Evolutionary conservation across 2,888 invertebrate species (phyloP), one percentile per base, ranked within the genome.

Genomic region (Erebia aethiops): DNA sequence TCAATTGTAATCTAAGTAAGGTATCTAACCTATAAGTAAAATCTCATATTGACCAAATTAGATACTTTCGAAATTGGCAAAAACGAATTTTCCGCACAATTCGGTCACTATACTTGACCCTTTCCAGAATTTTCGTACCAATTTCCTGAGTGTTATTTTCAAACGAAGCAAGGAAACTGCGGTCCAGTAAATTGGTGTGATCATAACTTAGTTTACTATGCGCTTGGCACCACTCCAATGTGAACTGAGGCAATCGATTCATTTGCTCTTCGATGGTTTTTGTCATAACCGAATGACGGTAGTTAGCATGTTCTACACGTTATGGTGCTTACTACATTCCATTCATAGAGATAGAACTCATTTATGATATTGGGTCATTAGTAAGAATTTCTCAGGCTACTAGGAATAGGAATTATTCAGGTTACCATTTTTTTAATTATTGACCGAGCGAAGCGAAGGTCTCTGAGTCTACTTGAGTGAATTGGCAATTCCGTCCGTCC

Each of bases 141-240:
- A 70, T 72, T 72, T 67, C 60, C 67, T 56, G 66, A 67, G 62
- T 69, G 65, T 71, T 72, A 67, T 60, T 70, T 67, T 56, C 70
- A 64, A 65, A 66, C 46, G 58, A 51, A 57, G 56, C 26, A 57
- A 64, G 67, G 63, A 67, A 69, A 67, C 58, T 72, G 67, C 64
- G 64, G 72, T 67, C 67, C 70, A 67, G 58, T 67, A 69, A 72
- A 71, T 73, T 72, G 64, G 67, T 69, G 70, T 67, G 67, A 78
- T 79, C 79, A 81, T 87, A 87, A 87, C 84, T 82, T 85, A 86
- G 83, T 89, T 86, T 84, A 87, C 86, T 87, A 86, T 83, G 81
- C 87, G 84, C 78, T 87, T 93, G 94, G 92, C 92, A 82, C 87
- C 84, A 84, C 84, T 87, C 91, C 92, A 89, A 89, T 79, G 80